Base-by-base conservation (phyloP, 2,113 vertebrate genomes). In the Myodes glareolus region DNA sequence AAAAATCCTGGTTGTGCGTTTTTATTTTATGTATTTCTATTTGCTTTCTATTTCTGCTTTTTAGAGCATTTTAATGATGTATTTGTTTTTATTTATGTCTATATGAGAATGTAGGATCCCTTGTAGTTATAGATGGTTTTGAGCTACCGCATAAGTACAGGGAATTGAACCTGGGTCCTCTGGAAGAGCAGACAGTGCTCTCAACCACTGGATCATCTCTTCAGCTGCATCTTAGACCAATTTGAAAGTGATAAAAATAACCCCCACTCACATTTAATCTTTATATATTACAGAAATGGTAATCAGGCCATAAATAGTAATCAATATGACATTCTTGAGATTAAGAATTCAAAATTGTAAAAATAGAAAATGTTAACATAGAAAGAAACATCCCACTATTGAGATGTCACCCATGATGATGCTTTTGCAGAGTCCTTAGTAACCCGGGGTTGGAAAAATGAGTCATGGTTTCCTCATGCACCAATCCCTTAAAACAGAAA, bases 291-390 rank as follows among this genome's bases (percentile, higher is more conserved):
- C 27, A 90, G 61, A 95, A 27, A 70, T 80, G 29, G 11, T 39
- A 42, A 90, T 23, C 86, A 86, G n/a, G 9, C 36, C 39, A 8
- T 21, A 82, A 3, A 70, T 36, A 92, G 9, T 52, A 61, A 36
- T 86, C 92, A 95, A 47, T 12, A 5, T 90, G 23, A 52, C 58
- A 63, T 77, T 96, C 36, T 96, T 94, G 72, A 96, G 92, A 82
- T 95, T 78, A 94, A 73, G 2, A 25, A 88, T 90, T 92, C 50
- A 88, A 92, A 88, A 5, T 63, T 61, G 88, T 81, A 95, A 94
- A 95, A 93, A 81, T 47, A 31, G 93, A 70, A 97, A 85, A 90
- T 93, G 33, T 93, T 96, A 87, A 75, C 72, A 27, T 58, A 82
- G 3, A 76, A 95, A 92, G 88, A 91, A 87, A 67, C 16, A 77